phyloP scores from a whole-genome alignment of 1,140 invertebrate species.

The Scaptomyza montana region DNA sequence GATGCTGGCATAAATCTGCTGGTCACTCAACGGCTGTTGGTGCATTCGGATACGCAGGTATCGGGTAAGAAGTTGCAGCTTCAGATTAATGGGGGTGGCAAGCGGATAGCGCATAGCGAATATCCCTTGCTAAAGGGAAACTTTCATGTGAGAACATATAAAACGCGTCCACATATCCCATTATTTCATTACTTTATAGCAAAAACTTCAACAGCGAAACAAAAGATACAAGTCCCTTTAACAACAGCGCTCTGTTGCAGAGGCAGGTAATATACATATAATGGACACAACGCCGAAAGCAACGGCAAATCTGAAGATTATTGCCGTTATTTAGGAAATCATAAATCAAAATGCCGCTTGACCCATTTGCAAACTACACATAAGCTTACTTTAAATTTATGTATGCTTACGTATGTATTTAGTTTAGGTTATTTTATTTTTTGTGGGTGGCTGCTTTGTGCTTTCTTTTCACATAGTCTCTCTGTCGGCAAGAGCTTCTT shows the following conservation, averaged over 20 bases:
- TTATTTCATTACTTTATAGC: not conserved
- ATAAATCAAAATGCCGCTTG: constrained; percentile 47
- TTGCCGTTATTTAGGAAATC: constrained; percentile 36
- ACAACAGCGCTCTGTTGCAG: not conserved
- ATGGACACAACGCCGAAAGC: constrained; percentile 2
- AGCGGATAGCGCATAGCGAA: not conserved
- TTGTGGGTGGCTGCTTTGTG: too few relatives aligned
- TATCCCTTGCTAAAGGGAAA: constrained; percentile 2
- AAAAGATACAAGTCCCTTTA: not conserved
- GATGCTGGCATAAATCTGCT: constrained; percentile 22
- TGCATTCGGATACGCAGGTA: not conserved
- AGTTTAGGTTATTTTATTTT: not conserved
- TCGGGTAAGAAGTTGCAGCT: constrained; percentile 1
- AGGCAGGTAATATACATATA: constrained; percentile 5
- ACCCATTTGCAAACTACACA: constrained; percentile 25
- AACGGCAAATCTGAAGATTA: constrained; percentile 14
- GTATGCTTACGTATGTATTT: not conserved
- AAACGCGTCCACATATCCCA: constrained; percentile 8
- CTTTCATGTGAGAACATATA: constrained; percentile 19
- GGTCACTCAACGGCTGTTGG: constrained; percentile 3
- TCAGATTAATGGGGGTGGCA: constrained; percentile 28
- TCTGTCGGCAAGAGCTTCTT: not conserved
- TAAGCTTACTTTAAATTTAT: not conserved
- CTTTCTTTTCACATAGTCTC: constrained; percentile 19
- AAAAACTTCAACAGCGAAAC: not conserved